Conservation (phyloP, 2,888 invertebrate species). For the Fissipunctia ypsillon region DNA sequence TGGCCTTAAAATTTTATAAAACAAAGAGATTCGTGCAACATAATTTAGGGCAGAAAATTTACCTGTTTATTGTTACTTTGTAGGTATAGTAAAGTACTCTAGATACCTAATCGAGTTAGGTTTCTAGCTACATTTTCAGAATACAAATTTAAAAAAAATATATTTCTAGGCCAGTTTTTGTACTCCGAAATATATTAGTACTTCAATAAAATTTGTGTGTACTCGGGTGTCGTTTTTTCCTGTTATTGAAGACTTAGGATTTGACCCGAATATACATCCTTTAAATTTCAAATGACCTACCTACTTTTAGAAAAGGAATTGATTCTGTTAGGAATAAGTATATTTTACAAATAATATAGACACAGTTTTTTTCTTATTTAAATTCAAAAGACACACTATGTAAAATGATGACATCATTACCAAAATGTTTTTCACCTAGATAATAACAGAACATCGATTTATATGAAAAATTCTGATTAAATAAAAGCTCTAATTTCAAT, state of each 20-base stretch:
- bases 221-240: constrained; percentile 20
- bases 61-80: too few relatives aligned
- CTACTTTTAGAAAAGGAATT: constrained; percentile 19
- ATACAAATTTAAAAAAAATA: constrained; percentile 15
- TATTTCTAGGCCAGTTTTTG: constrained; percentile 5
- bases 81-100: too few relatives aligned
- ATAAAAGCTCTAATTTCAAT: neutral
- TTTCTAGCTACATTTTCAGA: neutral
- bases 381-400: constrained; percentile 4
- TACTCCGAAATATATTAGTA: neutral
- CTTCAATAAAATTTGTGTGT: neutral
- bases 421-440: neutral
- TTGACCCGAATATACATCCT: constrained; percentile 38
- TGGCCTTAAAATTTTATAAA: neutral
- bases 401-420: neutral
- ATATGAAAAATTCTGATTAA: neutral
- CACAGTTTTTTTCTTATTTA: constrained; percentile 5
- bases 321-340: constrained; percentile 37
- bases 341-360: constrained; percentile 18
- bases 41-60: neutral
- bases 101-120: neutral
- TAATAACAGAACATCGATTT: neutral
- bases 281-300: constrained; percentile 43
- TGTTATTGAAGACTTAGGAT: constrained; percentile 1
- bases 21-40: neutral